Conservation (phyloP, 1,140 invertebrate species). For the Hypsibius dujardini region DNA sequence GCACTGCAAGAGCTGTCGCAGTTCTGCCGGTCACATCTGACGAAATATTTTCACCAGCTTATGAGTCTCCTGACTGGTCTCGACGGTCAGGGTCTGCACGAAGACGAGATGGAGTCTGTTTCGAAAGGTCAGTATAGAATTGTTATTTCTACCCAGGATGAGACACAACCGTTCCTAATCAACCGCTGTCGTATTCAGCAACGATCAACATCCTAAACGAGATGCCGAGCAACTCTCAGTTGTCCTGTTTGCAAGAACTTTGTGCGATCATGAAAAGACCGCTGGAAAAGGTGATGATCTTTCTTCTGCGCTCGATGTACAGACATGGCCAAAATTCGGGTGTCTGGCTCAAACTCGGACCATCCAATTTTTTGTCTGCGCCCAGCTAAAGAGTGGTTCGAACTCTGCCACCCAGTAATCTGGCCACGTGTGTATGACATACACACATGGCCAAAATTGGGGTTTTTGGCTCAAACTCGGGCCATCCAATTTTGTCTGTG, state of each 20-base stretch:
- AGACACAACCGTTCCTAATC: not conserved
- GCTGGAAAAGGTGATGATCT: not conserved
- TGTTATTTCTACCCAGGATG: not conserved
- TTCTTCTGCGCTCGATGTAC: too few species aligned
- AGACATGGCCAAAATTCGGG: too few species aligned
- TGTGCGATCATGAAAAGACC: not conserved
- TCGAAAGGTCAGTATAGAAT: not conserved
- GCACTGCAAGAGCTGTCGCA: not conserved
- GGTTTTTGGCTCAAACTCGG: too few species aligned
- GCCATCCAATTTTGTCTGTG: too few species aligned
- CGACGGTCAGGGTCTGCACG: not conserved
- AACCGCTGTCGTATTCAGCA: not conserved
- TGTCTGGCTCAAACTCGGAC: too few species aligned
- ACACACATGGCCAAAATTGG: too few species aligned
- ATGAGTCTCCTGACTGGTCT: not conserved
- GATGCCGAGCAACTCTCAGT: not conserved
- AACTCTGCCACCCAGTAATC: too few species aligned
- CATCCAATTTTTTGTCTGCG: too few species aligned
- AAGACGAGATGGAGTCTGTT: constrained; percentile 4
- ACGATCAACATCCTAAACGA: constrained; percentile 13
- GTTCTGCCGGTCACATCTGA: not conserved
- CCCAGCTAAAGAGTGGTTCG: too few species aligned
- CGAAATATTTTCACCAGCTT: not conserved
- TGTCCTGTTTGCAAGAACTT: not conserved
- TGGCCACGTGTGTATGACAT: too few species aligned